These are phyloP conservation scores for Neoscelio sp. DNA, from an alignment of 2,888 invertebrate genomes.

Conservation along the genomic window DNA sequence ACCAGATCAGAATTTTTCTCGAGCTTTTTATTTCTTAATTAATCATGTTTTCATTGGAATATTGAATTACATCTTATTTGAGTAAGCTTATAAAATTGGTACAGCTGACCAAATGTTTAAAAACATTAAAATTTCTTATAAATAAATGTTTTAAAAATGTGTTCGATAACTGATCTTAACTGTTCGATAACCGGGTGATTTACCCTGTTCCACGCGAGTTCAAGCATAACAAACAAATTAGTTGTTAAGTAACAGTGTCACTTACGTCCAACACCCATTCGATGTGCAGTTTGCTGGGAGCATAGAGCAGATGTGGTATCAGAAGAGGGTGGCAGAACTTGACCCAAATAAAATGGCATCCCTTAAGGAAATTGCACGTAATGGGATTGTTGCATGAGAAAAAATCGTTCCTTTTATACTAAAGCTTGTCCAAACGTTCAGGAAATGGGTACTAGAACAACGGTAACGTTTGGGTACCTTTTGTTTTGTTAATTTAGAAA, in stretches of 20 bases:
- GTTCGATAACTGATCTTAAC: no score
- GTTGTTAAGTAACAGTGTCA: constrained; percentile 42
- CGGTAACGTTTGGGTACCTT: constrained; percentile 4
- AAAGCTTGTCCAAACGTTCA: constrained; percentile 56
- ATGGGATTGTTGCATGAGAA: constrained; percentile 62
- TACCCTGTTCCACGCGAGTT: constrained; percentile 16
- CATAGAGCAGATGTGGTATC: background rate
- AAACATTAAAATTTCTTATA: no score
- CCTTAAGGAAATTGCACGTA: constrained; percentile 60
- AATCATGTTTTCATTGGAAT: no score
- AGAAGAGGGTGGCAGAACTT: constrained; percentile 40
- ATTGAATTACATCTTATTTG: no score
- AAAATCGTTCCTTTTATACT: constrained; percentile 43
- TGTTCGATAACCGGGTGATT: no score
- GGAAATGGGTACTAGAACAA: constrained; percentile 36
- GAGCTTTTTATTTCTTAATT: no score
- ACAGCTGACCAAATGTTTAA: no score
- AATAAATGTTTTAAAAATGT: no score
- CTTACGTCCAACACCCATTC: constrained; percentile 42
- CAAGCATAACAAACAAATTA: constrained; percentile 35
- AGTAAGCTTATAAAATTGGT: no score
- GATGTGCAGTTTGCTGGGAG: background rate
- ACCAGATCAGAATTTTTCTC: no score
- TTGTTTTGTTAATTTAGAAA: constrained; percentile 29
- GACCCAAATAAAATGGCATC: constrained; percentile 56